Evolutionary conservation across 2,888 invertebrate genomes (phyloP).

Genomic region (Trichogramma evanescens): DNA sequence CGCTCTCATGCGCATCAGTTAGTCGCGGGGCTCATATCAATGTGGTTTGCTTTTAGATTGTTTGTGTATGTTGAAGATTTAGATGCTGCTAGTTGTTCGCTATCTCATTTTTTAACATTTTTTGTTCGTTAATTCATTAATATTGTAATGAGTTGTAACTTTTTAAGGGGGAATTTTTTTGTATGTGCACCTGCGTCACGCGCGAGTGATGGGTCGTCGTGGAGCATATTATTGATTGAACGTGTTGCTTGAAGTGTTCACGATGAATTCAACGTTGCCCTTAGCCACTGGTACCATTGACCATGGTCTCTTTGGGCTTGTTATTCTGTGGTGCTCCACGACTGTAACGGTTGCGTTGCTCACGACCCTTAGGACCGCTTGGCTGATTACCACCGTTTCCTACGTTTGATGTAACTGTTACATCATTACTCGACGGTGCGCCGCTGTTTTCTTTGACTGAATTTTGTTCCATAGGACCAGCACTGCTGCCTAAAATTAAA

Average conservation of each 20-base stretch:
- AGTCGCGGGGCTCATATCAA: slow-evolving; percentile 1
- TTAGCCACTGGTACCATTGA: slow-evolving; percentile 58
- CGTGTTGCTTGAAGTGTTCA: slow-evolving; percentile 17
- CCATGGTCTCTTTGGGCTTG: slow-evolving; percentile 59
- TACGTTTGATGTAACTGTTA: slow-evolving; percentile 30
- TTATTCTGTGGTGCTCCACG: slow-evolving; percentile 45
- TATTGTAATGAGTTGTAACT: background rate
- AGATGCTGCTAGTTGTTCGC: background rate
- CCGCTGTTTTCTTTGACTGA: background rate
- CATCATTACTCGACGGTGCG: background rate
- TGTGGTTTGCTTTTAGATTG: too few relatives aligned
- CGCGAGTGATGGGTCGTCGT: background rate
- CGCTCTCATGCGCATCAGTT: slow-evolving; percentile 19
- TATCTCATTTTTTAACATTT: background rate
- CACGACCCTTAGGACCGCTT: slow-evolving; percentile 38
- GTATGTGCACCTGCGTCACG: background rate
- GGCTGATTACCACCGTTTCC: slow-evolving; percentile 42
- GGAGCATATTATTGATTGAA: slow-evolving; percentile 7
- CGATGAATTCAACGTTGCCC: slow-evolving; percentile 17
- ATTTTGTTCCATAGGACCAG: slow-evolving; percentile 5
- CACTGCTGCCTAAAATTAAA: slow-evolving; percentile 17
- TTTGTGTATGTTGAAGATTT: too few relatives aligned
- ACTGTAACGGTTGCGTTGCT: slow-evolving; percentile 40
- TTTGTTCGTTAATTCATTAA: background rate
- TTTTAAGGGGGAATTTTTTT: background rate